Percentiles rank a stretch among this genome's conserved stretches.
phyloP scores from a whole-genome alignment of 2,888 invertebrate species.

The Clivina fossor region DNA sequence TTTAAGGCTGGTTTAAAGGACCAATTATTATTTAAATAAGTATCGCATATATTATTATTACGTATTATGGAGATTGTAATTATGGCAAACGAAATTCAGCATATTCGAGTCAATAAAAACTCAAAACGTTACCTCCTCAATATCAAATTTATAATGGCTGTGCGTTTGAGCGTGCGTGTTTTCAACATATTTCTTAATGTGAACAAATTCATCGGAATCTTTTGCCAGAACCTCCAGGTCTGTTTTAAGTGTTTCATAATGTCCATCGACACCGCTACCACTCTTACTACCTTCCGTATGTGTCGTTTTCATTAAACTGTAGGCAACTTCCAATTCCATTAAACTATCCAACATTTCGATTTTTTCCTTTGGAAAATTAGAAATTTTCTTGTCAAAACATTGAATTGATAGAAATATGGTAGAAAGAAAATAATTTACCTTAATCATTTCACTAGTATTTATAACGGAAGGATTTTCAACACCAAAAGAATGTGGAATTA shows the following conservation, averaged over 20 bases:
- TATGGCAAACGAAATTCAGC: too few relatives aligned
- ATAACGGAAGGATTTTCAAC: conserved; percentile 78
- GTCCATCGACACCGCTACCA: conserved; percentile 79
- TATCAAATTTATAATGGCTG: conserved; percentile 67
- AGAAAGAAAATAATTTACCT: too few relatives aligned
- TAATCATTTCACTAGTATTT: conserved; percentile 73
- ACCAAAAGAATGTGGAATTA: conserved; percentile 95
- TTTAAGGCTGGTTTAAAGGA: too few relatives aligned
- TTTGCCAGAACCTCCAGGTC: conserved; percentile 72
- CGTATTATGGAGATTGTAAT: too few relatives aligned
- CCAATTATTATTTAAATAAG: too few relatives aligned
- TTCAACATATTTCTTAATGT: conserved; percentile 75
- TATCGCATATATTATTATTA: too few relatives aligned
- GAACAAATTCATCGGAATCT: conserved; percentile 68
- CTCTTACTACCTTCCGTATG: conserved; percentile 55
- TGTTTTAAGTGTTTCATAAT: conserved; percentile 86
- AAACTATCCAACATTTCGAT: conserved; percentile 88
- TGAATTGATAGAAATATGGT: too few relatives aligned
- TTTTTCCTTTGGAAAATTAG: conserved; percentile 59
- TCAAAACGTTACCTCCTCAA: conserved; percentile 59
- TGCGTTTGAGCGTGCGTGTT: conserved; percentile 96
- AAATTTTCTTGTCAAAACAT: too few relatives aligned
- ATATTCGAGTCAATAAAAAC: too few relatives aligned
- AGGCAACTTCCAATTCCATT: conserved; percentile 94
- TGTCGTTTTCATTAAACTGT: conserved; percentile 74